A percentile compares a stretch with the other conserved stretches of the same genome.
Evolutionary conservation across 2,888 invertebrate species (phyloP).

Genomic region (Tetramorium bicarinatum): DNA sequence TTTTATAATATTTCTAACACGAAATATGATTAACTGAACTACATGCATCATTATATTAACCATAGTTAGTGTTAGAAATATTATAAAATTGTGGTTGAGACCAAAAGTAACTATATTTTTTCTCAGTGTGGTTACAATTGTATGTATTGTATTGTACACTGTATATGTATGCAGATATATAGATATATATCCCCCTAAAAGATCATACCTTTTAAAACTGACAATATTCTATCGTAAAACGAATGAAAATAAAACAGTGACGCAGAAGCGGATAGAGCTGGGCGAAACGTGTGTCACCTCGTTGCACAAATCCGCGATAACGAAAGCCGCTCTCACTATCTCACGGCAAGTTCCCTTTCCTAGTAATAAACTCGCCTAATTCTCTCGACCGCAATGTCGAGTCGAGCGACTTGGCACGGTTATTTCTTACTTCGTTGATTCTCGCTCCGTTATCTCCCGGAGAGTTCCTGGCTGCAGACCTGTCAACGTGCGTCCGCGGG

Average conservation of each 20-base stretch:
- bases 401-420: slow-evolving; percentile 75
- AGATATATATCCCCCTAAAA: not conserved
- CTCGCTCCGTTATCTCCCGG: slow-evolving; percentile 71
- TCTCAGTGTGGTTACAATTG: not conserved
- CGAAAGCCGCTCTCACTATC: slow-evolving; percentile 76
- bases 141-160: not conserved
- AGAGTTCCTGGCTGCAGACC: slow-evolving; percentile 68
- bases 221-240: slow-evolving; percentile 10
- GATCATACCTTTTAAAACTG: slow-evolving; percentile 11
- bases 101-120: too few species aligned
- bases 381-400: slow-evolving; percentile 72
- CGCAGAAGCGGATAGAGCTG: slow-evolving; percentile 1
- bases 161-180: too few species aligned
- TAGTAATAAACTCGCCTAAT: slow-evolving; percentile 80
- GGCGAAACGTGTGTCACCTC: slow-evolving; percentile 70
- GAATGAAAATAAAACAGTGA: slow-evolving; percentile 37
- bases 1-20: too few species aligned
- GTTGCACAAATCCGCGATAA: slow-evolving; percentile 81
- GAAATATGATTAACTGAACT: too few species aligned
- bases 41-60: too few species aligned
- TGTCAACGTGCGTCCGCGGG: slow-evolving; percentile 62
- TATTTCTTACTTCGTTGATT: slow-evolving; percentile 81
- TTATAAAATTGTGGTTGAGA: too few species aligned
- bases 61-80: too few species aligned
- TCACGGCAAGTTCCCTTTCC: slow-evolving; percentile 75